phyloP scores from a whole-genome alignment of 2,113 vertebrate genomes.

The Gavia stellata region DNA sequence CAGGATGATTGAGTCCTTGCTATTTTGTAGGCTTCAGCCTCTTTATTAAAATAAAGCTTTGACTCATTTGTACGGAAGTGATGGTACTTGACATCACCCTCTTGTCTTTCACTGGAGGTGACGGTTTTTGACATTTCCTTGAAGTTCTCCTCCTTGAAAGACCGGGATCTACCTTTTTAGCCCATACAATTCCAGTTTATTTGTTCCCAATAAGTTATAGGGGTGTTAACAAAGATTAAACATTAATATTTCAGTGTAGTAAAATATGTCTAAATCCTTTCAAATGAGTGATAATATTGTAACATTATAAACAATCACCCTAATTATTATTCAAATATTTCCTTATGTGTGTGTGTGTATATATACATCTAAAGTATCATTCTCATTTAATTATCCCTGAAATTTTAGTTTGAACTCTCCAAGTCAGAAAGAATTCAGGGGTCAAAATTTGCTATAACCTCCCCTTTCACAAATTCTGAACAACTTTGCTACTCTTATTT shows the following conservation, averaged over 20 bases:
- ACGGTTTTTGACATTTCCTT: neutral
- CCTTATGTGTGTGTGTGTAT: neutral
- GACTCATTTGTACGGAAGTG: neutral
- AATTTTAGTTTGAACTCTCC: constrained; percentile 46
- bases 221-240: neutral
- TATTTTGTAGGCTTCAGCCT: neutral
- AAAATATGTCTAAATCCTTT: constrained; percentile 1
- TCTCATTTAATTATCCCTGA: constrained; percentile 19
- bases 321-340: neutral
- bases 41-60: neutral
- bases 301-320: neutral
- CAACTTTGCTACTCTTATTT: neutral
- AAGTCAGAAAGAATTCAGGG: neutral
- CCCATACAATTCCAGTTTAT: neutral
- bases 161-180: neutral
- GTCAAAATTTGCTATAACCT: constrained; percentile 41
- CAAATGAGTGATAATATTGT: neutral
- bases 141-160: neutral
- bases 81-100: neutral
- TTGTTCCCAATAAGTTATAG: neutral
- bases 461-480: neutral
- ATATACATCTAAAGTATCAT: neutral
- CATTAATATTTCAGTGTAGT: neutral
- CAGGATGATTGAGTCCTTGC: neutral
- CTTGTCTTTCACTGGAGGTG: neutral